Conservation (phyloP, 2,113 vertebrate species). For the Argyrosomus japonicus region DNA sequence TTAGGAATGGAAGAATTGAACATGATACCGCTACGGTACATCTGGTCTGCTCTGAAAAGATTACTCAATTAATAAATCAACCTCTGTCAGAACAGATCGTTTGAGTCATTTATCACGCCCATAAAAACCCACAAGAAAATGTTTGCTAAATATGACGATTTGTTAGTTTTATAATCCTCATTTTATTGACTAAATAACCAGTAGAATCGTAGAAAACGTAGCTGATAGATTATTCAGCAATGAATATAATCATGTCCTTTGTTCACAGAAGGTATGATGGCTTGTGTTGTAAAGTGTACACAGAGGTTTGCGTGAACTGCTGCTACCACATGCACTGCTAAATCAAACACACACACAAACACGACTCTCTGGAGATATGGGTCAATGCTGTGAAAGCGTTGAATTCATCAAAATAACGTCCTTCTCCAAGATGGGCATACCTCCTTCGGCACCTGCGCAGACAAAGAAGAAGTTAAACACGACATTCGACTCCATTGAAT, state of each 20-base stretch:
- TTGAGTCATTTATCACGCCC: too few relatives aligned
- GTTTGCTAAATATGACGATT: not conserved
- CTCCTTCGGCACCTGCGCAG: conserved; percentile 90
- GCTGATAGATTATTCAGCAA: not conserved
- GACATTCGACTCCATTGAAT: not conserved
- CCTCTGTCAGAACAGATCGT: too few relatives aligned
- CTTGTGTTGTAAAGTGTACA: not conserved
- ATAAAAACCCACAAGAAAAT: not conserved
- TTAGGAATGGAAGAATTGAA: not conserved
- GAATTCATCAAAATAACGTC: conserved; percentile 14
- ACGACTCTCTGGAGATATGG: conserved; percentile 4
- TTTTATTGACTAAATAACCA: not conserved
- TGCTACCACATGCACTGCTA: not conserved
- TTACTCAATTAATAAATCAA: too few relatives aligned
- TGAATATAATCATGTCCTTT: not conserved
- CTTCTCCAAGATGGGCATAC: conserved; percentile 76
- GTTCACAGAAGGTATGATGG: not conserved
- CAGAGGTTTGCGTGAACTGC: not conserved
- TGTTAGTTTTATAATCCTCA: not conserved
- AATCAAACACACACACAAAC: conserved; percentile 28
- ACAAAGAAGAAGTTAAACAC: conserved; percentile 36
- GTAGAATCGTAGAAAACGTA: too few relatives aligned
- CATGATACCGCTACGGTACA: not conserved
- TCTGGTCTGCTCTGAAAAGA: not conserved
- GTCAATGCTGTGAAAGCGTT: not conserved